These are phyloP conservation scores for Rhaphigaster nebulosa DNA, from an alignment of 2,888 invertebrate species.

Conservation along the genomic window DNA sequence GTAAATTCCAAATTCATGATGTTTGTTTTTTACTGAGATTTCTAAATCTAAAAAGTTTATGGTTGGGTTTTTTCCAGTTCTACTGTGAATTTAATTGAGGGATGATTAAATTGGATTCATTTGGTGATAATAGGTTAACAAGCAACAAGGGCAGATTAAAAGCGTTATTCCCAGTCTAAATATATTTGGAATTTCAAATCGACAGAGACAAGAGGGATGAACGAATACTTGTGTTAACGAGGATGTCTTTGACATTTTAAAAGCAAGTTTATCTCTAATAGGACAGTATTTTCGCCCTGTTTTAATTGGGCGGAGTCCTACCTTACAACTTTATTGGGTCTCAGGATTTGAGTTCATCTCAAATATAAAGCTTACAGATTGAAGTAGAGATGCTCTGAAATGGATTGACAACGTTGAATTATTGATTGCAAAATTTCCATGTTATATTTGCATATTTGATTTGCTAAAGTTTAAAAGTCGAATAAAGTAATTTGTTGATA, in stretches of 20 bases:
- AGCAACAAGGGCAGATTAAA: not conserved
- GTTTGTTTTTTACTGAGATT: too few relatives aligned
- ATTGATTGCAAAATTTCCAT: too few relatives aligned
- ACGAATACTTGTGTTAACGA: not conserved
- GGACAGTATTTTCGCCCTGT: not conserved
- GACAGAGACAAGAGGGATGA: not conserved
- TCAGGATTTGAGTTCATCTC: not conserved
- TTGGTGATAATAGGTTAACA: not conserved
- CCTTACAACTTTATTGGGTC: not conserved
- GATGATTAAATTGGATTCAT: too few relatives aligned
- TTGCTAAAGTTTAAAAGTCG: too few relatives aligned
- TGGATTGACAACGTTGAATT: too few relatives aligned
- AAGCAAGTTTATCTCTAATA: not conserved
- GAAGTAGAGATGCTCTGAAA: not conserved
- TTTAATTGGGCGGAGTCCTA: not conserved
- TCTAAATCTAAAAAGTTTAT: too few relatives aligned
- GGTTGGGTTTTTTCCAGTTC: too few relatives aligned
- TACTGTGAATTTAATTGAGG: too few relatives aligned
- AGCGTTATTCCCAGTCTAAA: not conserved
- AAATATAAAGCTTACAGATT: not conserved
- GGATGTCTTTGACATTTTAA: not conserved
- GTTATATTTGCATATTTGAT: too few relatives aligned
- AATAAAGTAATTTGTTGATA: too few relatives aligned
- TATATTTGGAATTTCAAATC: not conserved
- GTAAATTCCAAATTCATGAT: too few relatives aligned